These are phyloP conservation scores for Lanistes nyassanus DNA, from an alignment of 1,140 invertebrate species.

Conservation along the genomic window DNA sequence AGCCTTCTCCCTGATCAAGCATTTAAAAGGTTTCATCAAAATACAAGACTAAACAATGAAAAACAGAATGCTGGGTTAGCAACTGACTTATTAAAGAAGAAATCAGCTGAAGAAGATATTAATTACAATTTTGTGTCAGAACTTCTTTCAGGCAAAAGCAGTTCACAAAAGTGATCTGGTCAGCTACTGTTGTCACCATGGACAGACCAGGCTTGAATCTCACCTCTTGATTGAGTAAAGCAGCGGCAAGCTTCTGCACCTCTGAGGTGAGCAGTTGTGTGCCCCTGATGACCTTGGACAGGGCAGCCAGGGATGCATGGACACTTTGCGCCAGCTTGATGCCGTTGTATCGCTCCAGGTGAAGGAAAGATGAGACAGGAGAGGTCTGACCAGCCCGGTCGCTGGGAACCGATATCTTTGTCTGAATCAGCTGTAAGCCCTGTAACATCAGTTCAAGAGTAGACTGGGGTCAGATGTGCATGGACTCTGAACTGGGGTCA, in stretches of 20 bases:
- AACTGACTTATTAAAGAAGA: too few relatives aligned
- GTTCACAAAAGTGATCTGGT: too few relatives aligned
- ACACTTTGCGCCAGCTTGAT: slow-evolving; percentile 68
- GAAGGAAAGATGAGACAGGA: slow-evolving; percentile 70
- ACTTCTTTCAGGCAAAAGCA: too few relatives aligned
- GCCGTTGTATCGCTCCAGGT: slow-evolving; percentile 72
- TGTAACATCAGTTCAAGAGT: slow-evolving; percentile 30
- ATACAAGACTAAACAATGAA: too few relatives aligned
- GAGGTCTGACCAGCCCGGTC: slow-evolving; percentile 60
- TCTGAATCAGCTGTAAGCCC: slow-evolving; percentile 62
- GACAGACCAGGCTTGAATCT: slow-evolving; percentile 13
- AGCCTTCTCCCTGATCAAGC: too few relatives aligned
- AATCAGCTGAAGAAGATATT: too few relatives aligned
- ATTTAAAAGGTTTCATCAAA: too few relatives aligned
- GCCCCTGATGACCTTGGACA: slow-evolving; percentile 76
- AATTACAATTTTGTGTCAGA: too few relatives aligned
- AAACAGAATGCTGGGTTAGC: background rate
- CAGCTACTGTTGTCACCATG: too few relatives aligned
- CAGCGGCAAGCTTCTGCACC: slow-evolving; percentile 70
- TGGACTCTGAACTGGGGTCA: too few relatives aligned
- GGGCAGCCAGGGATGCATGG: slow-evolving; percentile 71
- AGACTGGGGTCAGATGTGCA: too few relatives aligned
- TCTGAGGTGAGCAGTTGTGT: slow-evolving; percentile 69
- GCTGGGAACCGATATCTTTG: slow-evolving; percentile 53
- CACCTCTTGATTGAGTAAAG: slow-evolving; percentile 73